Evolutionary conservation across 1,140 invertebrate species (phyloP).

Genomic region (Drosophila fuyamai): DNA sequence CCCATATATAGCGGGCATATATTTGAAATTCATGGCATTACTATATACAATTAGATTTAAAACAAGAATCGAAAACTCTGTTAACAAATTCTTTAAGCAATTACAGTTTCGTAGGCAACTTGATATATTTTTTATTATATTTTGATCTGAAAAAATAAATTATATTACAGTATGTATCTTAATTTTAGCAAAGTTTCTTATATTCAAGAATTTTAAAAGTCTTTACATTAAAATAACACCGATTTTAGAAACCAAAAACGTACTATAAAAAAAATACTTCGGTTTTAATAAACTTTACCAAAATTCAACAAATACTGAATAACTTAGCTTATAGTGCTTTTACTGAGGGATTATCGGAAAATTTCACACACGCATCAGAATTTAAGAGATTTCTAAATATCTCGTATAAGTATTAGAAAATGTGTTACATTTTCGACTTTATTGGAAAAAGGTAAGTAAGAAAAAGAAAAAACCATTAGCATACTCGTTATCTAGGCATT

Average conservation of each 20-base stretch:
- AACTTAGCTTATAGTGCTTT: not conserved
- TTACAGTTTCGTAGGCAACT: not conserved
- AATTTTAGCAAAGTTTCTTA: not conserved
- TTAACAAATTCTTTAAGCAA: too few species aligned
- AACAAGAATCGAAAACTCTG: too few species aligned
- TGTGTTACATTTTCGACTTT: too few species aligned
- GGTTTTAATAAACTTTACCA: not conserved
- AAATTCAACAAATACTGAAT: not conserved
- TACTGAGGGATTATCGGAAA: not conserved
- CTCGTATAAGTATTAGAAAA: too few species aligned
- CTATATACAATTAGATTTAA: too few species aligned
- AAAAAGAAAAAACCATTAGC: too few species aligned
- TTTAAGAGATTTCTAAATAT: too few species aligned
- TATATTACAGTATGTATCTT: not conserved
- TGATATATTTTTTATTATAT: not conserved
- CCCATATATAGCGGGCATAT: not conserved
- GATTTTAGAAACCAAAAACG: not conserved
- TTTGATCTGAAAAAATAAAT: constrained; percentile 4
- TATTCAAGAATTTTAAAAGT: not conserved
- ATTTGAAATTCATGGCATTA: not conserved
- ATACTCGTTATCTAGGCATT: too few species aligned
- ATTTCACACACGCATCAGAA: too few species aligned
- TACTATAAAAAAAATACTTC: not conserved
- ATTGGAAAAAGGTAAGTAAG: too few species aligned
- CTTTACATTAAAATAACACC: not conserved